A percentile compares a stretch with the other conserved stretches of the same genome.
Evolutionary conservation across 2,113 vertebrate genomes (phyloP).

Genomic region (Cinclus cinclus): DNA sequence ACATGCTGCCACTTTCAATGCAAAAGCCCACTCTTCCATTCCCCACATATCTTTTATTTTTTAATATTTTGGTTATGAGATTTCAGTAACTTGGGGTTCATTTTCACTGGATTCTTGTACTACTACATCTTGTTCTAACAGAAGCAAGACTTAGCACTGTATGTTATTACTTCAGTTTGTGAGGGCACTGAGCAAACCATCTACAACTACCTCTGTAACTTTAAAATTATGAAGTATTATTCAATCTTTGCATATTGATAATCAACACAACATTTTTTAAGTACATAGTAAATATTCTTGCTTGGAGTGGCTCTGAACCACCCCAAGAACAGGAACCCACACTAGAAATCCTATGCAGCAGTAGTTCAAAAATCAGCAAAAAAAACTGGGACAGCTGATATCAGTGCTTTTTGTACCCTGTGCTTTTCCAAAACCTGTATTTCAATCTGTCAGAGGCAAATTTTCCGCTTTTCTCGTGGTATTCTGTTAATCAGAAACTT

Average conservation of each 20-base stretch:
- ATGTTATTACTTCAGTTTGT: neutral
- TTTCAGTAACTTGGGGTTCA: neutral
- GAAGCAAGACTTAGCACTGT: neutral
- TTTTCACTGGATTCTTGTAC: neutral
- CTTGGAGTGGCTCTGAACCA: neutral
- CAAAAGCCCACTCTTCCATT: neutral
- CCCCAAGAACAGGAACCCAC: neutral
- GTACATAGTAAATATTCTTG: neutral
- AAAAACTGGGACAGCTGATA: neutral
- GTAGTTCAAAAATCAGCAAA: neutral
- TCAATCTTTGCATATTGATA: neutral
- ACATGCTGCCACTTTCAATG: neutral
- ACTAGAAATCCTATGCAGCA: neutral
- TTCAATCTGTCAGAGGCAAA: neutral
- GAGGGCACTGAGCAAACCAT: neutral
- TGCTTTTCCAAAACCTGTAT: neutral
- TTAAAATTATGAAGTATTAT: neutral
- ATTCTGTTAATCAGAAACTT: neutral
- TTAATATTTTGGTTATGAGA: neutral
- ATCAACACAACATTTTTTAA: neutral
- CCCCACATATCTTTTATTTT: neutral
- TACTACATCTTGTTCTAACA: neutral
- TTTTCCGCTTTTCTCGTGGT: neutral
- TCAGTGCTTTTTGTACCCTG: neutral
- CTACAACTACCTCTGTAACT: neutral